phyloP scores from a whole-genome alignment of 1,140 invertebrate genomes.

The Drosophila miranda region DNA sequence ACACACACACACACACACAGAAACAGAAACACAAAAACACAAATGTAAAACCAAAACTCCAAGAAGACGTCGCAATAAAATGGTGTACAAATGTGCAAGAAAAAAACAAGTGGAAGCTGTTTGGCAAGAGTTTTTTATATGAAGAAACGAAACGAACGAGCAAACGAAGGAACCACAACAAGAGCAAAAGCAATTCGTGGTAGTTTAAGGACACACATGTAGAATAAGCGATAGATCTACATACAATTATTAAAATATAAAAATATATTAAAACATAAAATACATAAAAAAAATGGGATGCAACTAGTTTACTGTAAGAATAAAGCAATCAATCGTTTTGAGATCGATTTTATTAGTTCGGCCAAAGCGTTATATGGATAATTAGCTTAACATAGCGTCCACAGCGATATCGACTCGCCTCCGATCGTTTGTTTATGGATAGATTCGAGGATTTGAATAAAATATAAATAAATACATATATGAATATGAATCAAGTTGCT shows the following conservation, averaged over 20 bases:
- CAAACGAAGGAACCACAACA: neutral
- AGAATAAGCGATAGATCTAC: constrained; percentile 20
- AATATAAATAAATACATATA: neutral
- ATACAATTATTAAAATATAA: constrained; percentile 1
- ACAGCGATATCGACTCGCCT: neutral
- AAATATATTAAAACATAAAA: constrained; percentile 9
- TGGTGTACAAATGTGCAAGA: constrained; percentile 1
- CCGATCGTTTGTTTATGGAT: constrained; percentile 26
- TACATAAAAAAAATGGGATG: constrained; percentile 19
- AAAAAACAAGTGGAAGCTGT: constrained; percentile 19
- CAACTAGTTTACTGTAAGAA: constrained; percentile 51
- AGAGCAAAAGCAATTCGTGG: constrained; percentile 38
- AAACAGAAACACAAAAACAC: constrained; percentile 25
- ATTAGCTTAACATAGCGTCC: constrained; percentile 12
- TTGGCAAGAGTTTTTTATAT: constrained; percentile 35
- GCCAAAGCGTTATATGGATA: constrained; percentile 43
- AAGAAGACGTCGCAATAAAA: constrained; percentile 20
- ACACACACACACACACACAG: constrained; percentile 29
- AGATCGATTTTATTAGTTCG: constrained; percentile 36
- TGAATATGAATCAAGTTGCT: constrained; percentile 36
- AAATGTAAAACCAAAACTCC: constrained; percentile 45
- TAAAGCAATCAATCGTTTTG: constrained; percentile 52
- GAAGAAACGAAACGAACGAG: neutral
- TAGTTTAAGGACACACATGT: constrained; percentile 34
- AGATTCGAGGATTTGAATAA: neutral